phyloP scores from a whole-genome alignment of 2,888 invertebrate species.

The Euproctis similis region DNA sequence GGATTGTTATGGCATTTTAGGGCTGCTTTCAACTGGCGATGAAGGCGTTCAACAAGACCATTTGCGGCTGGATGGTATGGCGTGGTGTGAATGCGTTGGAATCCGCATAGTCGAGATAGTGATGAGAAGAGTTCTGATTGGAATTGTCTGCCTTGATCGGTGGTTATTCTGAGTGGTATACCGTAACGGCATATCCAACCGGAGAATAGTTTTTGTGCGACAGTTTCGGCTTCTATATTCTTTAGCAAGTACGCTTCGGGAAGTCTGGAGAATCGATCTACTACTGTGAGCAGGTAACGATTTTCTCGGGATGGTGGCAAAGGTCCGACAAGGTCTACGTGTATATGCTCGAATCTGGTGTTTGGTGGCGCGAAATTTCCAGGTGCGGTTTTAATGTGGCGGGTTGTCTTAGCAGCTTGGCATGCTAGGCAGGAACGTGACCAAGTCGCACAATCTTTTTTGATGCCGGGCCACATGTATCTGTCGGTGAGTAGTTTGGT shows the following conservation, averaged over 20 bases:
- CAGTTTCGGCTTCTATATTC: too few relatives aligned
- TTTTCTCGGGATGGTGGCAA: background rate
- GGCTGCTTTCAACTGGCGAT: slow-evolving; percentile 3
- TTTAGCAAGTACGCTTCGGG: too few relatives aligned
- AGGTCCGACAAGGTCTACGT: background rate
- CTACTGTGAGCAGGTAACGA: slow-evolving; percentile 20
- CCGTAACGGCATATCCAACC: too few relatives aligned
- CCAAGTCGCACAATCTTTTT: background rate
- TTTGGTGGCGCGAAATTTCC: background rate
- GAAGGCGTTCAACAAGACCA: slow-evolving; percentile 2
- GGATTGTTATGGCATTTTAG: slow-evolving; percentile 1
- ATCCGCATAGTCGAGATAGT: background rate
- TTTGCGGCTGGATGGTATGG: background rate
- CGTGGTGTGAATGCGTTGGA: background rate
- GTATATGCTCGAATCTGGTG: background rate
- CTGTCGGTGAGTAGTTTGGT: background rate
- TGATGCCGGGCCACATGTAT: background rate
- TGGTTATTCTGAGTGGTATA: background rate
- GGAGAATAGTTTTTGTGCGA: too few relatives aligned
- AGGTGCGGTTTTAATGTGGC: background rate
- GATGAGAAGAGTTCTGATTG: background rate
- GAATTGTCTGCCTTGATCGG: background rate
- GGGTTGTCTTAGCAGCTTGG: background rate
- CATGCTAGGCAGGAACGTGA: background rate
- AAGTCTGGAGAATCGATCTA: too few relatives aligned